Conservation (phyloP, 1,140 invertebrate species). For the Littorina saxatilis region DNA sequence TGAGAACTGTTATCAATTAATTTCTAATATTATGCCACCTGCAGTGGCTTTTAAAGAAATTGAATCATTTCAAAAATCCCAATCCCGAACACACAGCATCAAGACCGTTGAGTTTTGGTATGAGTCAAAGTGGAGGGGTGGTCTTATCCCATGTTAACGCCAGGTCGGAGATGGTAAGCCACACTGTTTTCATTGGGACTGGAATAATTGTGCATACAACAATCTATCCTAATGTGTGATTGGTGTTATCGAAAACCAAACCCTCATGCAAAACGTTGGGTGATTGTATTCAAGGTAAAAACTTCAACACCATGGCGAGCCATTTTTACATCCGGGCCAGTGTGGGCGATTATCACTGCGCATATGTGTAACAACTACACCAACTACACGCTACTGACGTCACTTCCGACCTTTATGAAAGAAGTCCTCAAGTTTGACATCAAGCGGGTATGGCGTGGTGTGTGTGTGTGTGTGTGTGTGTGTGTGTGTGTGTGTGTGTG, state of each 20-base stretch:
- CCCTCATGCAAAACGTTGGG: too few species aligned
- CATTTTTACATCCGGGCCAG: conserved; percentile 86
- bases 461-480: too few species aligned
- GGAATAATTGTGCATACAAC: not conserved
- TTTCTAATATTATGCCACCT: not conserved
- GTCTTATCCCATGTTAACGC: too few species aligned
- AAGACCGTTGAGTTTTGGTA: not conserved
- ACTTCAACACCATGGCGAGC: conserved; percentile 80
- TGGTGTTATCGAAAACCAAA: too few species aligned
- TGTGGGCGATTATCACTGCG: conserved; percentile 90
- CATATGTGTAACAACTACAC: conserved; percentile 94
- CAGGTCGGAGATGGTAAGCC: too few species aligned
- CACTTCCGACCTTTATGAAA: conserved; percentile 96
- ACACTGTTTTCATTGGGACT: not conserved
- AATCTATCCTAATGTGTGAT: too few species aligned
- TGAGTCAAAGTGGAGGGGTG: not conserved
- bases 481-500: too few species aligned
- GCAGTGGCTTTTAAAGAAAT: not conserved
- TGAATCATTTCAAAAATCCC: not conserved
- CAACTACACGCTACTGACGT: conserved; percentile 94
- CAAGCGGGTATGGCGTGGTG: conserved; percentile 79
- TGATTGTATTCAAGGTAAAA: not conserved
- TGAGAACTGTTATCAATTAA: not conserved
- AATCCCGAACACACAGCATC: not conserved
- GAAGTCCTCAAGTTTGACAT: conserved; percentile 91